Base-by-base conservation (phyloP, 2,888 invertebrate genomes). In the Listrodromus nycthemerus region DNA sequence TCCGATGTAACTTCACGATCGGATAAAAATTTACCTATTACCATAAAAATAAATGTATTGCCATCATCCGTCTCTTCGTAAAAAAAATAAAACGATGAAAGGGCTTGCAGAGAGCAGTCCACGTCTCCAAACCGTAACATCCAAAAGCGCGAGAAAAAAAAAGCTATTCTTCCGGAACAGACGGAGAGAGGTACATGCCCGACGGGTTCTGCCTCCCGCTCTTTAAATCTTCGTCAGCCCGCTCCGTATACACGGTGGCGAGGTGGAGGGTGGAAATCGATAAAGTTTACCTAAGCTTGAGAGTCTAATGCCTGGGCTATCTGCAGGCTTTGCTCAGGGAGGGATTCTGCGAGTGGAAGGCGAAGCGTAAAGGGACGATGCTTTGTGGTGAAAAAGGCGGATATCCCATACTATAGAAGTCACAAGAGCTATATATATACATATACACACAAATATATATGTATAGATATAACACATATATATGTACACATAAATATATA, bases 381-480 rank as follows among this genome's bases (percentile, higher is more conserved):
- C 80, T 80, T 70, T 80, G 80, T 80, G 74, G 75, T 61, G 69
- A 80, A 80, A 80, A 80, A 80, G 75, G 69, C 69, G 69, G 70
- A 80, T 80, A 80, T 69, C 80, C 69, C 52, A 67, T 48, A 80
- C 37, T 37, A 58, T 58, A 70, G 63, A 75, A 75, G 75, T 69
- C 63, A 80, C 75, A 61, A 69, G 67, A 63, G 73, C 73, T 33
- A 21, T 48, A 48, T 30, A 63, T 21, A 74, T 63, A 63, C n/a
- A 73, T 27, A 48, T 24, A 41, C 5, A 13, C 13, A 45, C 21
- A 45, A 21, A 67, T 19, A 69, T 16, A 67, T 8, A 67, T 30
- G 52, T 27, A 67, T 2, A 24, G 13, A 70, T 19, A 37, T 21
- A 70, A 24, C n/a, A 70, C 13, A 37, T 21, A 70, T 70, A 4